Percentiles rank a stretch among this genome's conserved stretches.
Conservation (phyloP, 2,113 vertebrate genomes). For the Menura novaehollandiae region DNA sequence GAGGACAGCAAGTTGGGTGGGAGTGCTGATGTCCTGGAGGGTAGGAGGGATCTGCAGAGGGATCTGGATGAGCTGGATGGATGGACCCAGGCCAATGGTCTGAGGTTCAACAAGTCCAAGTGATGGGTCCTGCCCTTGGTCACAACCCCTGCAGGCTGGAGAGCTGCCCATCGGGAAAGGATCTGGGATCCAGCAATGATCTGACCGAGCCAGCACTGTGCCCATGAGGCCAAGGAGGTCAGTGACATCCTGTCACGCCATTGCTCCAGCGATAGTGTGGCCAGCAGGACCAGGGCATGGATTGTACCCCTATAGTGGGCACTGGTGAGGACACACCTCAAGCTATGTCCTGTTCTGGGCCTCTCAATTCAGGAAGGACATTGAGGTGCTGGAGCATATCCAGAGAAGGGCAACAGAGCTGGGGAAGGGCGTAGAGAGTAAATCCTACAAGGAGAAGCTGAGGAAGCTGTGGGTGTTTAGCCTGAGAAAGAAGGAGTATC, state of each 20-base stretch:
- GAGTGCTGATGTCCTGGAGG: not conserved
- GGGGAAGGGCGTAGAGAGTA: not conserved
- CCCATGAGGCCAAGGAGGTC: not conserved
- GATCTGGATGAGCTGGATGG: not conserved
- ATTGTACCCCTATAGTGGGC: not conserved
- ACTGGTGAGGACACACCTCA: not conserved
- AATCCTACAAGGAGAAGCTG: fast-evolving
- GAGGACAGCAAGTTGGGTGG: not conserved
- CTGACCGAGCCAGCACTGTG: not conserved
- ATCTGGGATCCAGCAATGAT: too few relatives aligned
- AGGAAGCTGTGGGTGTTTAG: not conserved
- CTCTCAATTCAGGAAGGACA: not conserved
- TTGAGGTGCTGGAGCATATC: not conserved
- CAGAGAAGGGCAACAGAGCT: not conserved
- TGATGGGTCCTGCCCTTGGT: not conserved
- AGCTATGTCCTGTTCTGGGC: not conserved
- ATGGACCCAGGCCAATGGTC: not conserved
- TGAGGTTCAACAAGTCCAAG: not conserved
- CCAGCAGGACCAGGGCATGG: not conserved
- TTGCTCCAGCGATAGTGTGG: not conserved
- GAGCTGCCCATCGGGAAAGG: not conserved
- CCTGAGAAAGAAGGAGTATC: not conserved
- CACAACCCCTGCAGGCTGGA: not conserved
- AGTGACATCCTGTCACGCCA: not conserved
- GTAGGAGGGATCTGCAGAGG: not conserved